These are phyloP conservation scores for Misgurnus anguillicaudatus DNA, from an alignment of 2,113 vertebrate species.

Conservation along the genomic window DNA sequence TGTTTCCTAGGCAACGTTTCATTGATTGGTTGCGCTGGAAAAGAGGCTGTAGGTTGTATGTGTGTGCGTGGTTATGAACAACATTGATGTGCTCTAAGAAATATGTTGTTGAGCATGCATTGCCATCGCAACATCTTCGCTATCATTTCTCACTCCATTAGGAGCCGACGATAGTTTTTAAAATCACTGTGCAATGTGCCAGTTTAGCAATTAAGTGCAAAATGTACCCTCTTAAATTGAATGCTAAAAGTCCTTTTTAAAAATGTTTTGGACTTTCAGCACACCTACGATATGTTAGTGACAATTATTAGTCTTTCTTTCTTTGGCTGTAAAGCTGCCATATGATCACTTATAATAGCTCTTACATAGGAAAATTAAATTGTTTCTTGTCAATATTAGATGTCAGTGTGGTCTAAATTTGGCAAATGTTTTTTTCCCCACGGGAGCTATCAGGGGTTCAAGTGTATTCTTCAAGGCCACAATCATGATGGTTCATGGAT, in stretches of 20 bases:
- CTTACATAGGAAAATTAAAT: background rate
- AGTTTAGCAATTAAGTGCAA: constrained; percentile 4
- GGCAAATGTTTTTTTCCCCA: background rate
- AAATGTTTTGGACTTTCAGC: background rate
- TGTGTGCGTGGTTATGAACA: constrained; percentile 52
- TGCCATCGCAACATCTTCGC: constrained; percentile 38
- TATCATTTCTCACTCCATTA: constrained; percentile 29
- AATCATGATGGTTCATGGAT: background rate
- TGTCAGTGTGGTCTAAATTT: background rate
- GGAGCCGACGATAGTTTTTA: background rate
- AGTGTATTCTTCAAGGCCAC: background rate
- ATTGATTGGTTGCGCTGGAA: constrained; percentile 66
- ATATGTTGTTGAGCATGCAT: constrained; percentile 44
- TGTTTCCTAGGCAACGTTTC: constrained; percentile 80
- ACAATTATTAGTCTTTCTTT: constrained; percentile 1
- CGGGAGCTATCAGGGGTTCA: background rate
- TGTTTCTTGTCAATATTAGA: background rate
- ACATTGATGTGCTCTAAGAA: constrained; percentile 52
- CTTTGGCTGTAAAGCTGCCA: background rate
- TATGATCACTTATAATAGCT: background rate
- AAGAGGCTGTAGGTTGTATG: constrained; percentile 67
- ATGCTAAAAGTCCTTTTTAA: background rate
- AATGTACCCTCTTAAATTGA: constrained; percentile 1
- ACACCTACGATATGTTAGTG: background rate
- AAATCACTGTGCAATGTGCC: background rate